phyloP scores from a whole-genome alignment of 2,797 vertebrate species.

The Sarcoramphus papa region DNA sequence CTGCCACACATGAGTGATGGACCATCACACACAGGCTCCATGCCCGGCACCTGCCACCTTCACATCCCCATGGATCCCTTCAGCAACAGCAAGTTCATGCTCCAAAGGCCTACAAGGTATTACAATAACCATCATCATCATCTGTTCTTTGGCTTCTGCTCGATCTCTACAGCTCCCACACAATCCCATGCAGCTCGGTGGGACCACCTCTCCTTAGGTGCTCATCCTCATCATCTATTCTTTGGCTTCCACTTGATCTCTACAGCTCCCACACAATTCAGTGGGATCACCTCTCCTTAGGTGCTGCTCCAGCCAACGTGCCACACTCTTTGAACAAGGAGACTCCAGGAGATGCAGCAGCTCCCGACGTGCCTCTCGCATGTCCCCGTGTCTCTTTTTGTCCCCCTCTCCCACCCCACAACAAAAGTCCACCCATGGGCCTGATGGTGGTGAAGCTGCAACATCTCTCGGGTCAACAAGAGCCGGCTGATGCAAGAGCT shows the following conservation, averaged over 20 bases:
- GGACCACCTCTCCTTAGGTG: background rate
- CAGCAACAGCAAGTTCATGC: background rate
- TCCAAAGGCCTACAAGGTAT: too few species aligned
- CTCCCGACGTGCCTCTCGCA: accelerated
- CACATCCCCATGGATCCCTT: background rate
- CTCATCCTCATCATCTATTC: background rate
- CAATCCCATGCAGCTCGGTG: too few species aligned
- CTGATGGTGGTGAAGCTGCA: background rate
- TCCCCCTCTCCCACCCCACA: background rate
- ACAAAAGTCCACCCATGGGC: background rate
- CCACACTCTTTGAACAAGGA: background rate
- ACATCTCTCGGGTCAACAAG: background rate
- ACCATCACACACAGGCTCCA: accelerated
- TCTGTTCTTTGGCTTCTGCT: background rate
- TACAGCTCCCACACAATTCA: background rate
- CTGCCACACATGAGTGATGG: background rate
- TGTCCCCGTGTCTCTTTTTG: background rate
- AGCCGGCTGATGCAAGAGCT: background rate
- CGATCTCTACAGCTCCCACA: background rate
- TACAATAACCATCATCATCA: background rate
- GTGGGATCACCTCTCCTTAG: background rate
- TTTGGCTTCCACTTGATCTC: background rate
- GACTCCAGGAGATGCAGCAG: background rate
- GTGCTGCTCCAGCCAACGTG: background rate
- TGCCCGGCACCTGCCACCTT: background rate